These are phyloP conservation scores for Dendropsophus ebraccatus DNA, from an alignment of 2,113 vertebrate genomes.

Conservation along the genomic window DNA sequence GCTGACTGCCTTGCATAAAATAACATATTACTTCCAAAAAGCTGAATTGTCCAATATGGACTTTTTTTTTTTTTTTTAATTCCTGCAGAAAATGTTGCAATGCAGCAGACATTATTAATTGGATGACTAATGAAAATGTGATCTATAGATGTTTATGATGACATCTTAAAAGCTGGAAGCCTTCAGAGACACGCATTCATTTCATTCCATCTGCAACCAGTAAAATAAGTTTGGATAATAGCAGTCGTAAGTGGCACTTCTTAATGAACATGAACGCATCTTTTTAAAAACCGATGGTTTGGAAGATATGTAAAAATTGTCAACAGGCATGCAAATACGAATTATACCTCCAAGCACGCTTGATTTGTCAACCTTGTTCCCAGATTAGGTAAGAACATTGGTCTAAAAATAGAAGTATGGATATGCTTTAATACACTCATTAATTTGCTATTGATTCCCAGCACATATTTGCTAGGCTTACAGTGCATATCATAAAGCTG, in stretches of 20 bases:
- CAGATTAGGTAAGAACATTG: constrained; percentile 39
- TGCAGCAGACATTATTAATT: constrained; percentile 43
- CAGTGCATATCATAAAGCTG: constrained; percentile 5
- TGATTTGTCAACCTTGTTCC: constrained; percentile 41
- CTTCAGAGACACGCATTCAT: neutral
- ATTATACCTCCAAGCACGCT: constrained; percentile 27
- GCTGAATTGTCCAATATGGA: constrained; percentile 33
- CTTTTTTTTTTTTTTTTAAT: constrained; percentile 34
- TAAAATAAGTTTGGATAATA: neutral
- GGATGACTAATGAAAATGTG: constrained; percentile 48
- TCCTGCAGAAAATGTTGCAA: constrained; percentile 35
- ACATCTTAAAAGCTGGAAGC: neutral
- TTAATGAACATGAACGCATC: neutral
- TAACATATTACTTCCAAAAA: constrained; percentile 47
- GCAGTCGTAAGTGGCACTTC: neutral
- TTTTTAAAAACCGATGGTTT: constrained; percentile 13
- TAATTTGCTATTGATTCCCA: constrained; percentile 49
- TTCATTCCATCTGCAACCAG: neutral
- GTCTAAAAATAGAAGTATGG: constrained; percentile 28
- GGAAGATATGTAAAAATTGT: constrained; percentile 40
- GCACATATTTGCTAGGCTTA: constrained; percentile 26
- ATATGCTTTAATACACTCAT: constrained; percentile 36
- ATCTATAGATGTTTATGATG: constrained; percentile 14
- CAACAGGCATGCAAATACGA: neutral
- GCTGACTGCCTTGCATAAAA: constrained; percentile 36